A percentile compares a stretch with the other conserved stretches of the same genome.
Conservation (phyloP, 2,797 vertebrate species). For the Sylvilagus floridanus region DNA sequence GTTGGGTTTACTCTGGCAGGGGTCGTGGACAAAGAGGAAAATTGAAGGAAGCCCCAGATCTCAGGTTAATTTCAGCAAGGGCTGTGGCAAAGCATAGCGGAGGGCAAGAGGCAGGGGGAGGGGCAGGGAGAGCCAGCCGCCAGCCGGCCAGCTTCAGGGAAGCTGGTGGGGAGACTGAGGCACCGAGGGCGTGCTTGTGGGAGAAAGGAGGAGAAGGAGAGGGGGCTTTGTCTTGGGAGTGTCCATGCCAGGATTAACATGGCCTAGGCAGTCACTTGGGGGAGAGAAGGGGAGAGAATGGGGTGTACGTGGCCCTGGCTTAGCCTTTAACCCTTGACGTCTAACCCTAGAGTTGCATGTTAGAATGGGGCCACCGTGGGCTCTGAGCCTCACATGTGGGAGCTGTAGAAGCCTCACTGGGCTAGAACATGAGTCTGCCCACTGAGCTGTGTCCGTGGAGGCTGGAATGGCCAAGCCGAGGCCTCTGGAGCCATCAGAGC, state of each 20-base stretch:
- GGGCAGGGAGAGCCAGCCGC: background rate
- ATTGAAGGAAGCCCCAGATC: background rate
- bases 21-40: background rate
- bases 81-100: background rate
- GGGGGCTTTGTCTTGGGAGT: background rate
- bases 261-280: background rate
- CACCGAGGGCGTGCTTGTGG: fast-evolving
- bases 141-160: background rate
- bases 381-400: background rate
- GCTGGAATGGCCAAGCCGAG: background rate
- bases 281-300: background rate
- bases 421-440: background rate
- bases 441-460: background rate
- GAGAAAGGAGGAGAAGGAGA: background rate
- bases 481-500: background rate
- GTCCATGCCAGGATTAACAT: too few species aligned
- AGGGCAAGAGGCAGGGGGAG: background rate
- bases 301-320: background rate
- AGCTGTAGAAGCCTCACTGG: background rate
- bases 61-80: conserved; percentile 1
- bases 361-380: background rate
- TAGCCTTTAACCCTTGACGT: conserved; percentile 22
- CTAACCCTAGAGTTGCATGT: conserved; percentile 9
- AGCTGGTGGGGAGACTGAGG: background rate
- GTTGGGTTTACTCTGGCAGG: background rate